Conservation (phyloP, 2,113 vertebrate genomes). For the Panthera tigris region DNA sequence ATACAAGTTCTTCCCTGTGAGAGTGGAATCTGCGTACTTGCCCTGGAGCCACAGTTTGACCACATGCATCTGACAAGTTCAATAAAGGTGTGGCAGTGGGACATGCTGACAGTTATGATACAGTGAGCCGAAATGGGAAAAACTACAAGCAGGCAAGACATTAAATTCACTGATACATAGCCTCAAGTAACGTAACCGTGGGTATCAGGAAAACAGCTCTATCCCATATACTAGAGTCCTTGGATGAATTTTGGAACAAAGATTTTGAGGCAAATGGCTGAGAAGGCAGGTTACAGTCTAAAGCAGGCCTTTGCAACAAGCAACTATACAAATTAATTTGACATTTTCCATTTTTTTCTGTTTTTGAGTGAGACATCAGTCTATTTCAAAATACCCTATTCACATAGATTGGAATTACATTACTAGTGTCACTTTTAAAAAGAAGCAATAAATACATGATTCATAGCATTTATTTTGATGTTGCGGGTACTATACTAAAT, state of each 20-base stretch:
- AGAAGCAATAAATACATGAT: background rate
- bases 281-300: background rate
- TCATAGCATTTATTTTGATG: background rate
- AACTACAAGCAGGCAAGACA: background rate
- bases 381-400: background rate
- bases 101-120: background rate
- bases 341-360: background rate
- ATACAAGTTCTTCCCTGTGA: background rate
- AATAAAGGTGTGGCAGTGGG: background rate
- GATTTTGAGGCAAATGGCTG: background rate
- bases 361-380: background rate
- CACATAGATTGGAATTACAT: background rate
- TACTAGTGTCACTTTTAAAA: background rate
- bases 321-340: background rate
- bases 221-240: background rate
- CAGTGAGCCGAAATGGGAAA: background rate
- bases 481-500: background rate
- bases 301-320: background rate
- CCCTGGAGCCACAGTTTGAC: slow-evolving; percentile 42
- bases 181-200: background rate
- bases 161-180: background rate
- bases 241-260: background rate
- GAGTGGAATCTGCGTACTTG: background rate
- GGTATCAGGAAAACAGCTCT: background rate
- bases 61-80: background rate